Base-by-base conservation (phyloP, 1,140 invertebrate species). In the Paralvinella palmiformis region DNA sequence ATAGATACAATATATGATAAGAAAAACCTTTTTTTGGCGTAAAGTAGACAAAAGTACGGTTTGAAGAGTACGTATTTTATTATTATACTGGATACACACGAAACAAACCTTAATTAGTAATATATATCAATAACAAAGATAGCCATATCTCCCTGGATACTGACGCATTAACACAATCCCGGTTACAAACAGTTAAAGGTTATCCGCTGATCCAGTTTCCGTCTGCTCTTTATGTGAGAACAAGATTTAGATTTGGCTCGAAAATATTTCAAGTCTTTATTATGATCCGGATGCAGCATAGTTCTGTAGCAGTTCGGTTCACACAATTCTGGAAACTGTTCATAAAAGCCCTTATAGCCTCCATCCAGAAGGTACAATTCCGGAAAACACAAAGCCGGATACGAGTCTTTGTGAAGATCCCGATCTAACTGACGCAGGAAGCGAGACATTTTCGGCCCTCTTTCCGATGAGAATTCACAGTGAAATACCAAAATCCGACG, bases 391-490 rank as follows among this genome's bases (percentile, higher is more conserved):
- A 99, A 82, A 0, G 85, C 82, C 0, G 96, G 96, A 79, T 99
- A 99, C 56, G 84, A 84, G 41, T 90, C 87, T 56, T 87, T 86
- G 76, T 98, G 96, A 3, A 85, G 77, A 52, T 86, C 83, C 1
- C 96, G 84, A 79, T 99, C 96, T 22, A 85, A 79, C 53, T 88
- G 88, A 0, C 96, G 85, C 5, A 99, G 80, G 75, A 88, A 93
- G 0, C 92, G 85, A 6, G 87, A 91, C 79, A 98, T 82, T 69
- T 87, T 91, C 3, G 96, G 96, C 32, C 91, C 96, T 48, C 96
- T 84, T 80, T 98, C 91, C 62, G 91, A 90, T 0, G 94, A 97
- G 81, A 97, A 99, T 82, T 99, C 96, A 80, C 96, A 99, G 76
- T 99, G 96, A 76, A 99, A 99, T 29, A 99, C 89, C 20, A 99